A percentile compares a stretch with the other conserved stretches of the same genome.
Evolutionary conservation across 2,888 invertebrate genomes (phyloP).

Genomic region (Protophormia terraenovae): DNA sequence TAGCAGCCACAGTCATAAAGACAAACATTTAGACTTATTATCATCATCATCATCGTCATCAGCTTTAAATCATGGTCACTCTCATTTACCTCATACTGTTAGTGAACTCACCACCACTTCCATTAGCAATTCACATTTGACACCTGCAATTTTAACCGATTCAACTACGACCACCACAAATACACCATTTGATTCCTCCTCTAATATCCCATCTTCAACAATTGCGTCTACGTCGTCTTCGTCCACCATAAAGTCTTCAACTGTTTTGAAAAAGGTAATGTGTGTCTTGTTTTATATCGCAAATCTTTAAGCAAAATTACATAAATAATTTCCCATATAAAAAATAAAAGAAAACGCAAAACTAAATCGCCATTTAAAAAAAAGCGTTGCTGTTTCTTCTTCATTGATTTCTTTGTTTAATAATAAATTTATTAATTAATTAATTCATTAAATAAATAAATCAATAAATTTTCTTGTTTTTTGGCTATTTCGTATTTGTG

Average conservation of each 20-base stretch:
- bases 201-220: constrained; percentile 42
- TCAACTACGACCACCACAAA: constrained; percentile 31
- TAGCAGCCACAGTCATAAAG: constrained; percentile 51
- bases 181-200: constrained; percentile 53
- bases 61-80: constrained; percentile 35
- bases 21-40: constrained; percentile 44
- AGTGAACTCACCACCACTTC: constrained; percentile 64
- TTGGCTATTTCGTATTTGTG: constrained; percentile 44
- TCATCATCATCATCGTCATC: constrained; percentile 18
- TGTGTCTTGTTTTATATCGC: constrained; percentile 65
- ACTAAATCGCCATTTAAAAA: constrained; percentile 55
- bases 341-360: constrained; percentile 45
- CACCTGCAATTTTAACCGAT: constrained; percentile 60
- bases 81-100: constrained; percentile 42
- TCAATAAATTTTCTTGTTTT: constrained; percentile 41
- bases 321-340: not conserved
- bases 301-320: constrained; percentile 32
- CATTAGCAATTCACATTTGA: constrained; percentile 57
- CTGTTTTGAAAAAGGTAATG: constrained; percentile 62
- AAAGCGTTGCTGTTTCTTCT: constrained; percentile 46
- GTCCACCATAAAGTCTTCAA: constrained; percentile 40
- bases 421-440: not conserved
- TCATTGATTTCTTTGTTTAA: constrained; percentile 36
- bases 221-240: constrained; percentile 42
- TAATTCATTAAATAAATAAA: not conserved